phyloP scores from a whole-genome alignment of 2,797 vertebrate genomes.

The Helicolenus hilgendorfi region DNA sequence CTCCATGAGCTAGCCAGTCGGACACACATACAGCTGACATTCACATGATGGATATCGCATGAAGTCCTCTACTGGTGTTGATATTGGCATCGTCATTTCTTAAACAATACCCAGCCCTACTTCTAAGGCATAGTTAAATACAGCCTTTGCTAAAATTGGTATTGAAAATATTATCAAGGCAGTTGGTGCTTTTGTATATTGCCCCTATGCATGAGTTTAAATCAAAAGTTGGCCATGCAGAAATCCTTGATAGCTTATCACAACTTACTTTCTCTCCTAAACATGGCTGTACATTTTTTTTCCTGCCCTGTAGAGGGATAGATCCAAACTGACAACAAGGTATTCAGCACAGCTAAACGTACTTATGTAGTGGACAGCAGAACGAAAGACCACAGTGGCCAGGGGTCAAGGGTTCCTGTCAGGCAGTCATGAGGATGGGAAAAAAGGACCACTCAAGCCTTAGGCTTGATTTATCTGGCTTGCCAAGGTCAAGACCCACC shows the following conservation, averaged over 20 bases:
- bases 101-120: too few relatives aligned
- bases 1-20: too few relatives aligned
- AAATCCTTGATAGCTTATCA: background rate
- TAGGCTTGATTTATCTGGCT: constrained; percentile 81
- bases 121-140: background rate
- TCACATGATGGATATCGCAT: fast-evolving
- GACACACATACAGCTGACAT: too few relatives aligned
- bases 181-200: background rate
- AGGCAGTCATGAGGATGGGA: constrained; percentile 58
- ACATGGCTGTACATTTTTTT: background rate
- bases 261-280: background rate
- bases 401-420: constrained; percentile 74
- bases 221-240: background rate
- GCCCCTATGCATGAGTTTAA: background rate
- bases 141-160: background rate
- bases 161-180: background rate
- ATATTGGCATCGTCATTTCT: too few relatives aligned
- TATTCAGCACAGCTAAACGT: constrained; percentile 50
- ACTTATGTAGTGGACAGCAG: constrained; percentile 52
- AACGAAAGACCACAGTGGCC: constrained; percentile 71
- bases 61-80: too few relatives aligned
- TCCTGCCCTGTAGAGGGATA: constrained; percentile 50
- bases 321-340: constrained; percentile 69
- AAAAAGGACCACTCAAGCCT: constrained; percentile 76
- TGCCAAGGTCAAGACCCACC: constrained; percentile 73